Base-by-base conservation (phyloP, 2,888 invertebrate genomes). In the Pseudoips prasinana region DNA sequence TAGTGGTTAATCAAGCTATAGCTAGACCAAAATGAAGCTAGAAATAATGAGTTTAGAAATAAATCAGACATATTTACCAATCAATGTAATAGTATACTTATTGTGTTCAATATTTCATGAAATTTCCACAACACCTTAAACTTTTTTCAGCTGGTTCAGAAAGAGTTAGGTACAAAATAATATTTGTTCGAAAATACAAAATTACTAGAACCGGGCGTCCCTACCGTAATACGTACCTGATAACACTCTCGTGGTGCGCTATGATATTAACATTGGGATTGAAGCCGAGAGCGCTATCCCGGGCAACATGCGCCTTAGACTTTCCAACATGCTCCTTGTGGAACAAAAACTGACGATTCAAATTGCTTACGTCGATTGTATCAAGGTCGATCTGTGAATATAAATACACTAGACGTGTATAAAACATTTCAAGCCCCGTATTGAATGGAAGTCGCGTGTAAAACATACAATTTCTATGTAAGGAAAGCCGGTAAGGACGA, bases 271-370 rank as follows among this genome's bases (percentile, higher is more conserved):
- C 95, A 77, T 95, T 92, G 0, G 97, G 96, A 81, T 97, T 97
- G 67, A 97, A 97, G 56, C 91, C 91, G 9, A 96, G 83, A 1
- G 97, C 97, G 62, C 96, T 97, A 75, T 97, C 96, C 51, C 92
- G 92, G 0, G 98, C 98, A 10, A 98, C 96, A 57, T 94, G 90
- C 0, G 98, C 96, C 86, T 99, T 99, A 0, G 99, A 96, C 77
- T 97, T 97, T 1, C 98, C 98, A 42, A 99, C 98, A 90, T 99
- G 99, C 70, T 98, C 96, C 66, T 97, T 96, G 71, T 98, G 96
- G 70, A 99, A 99, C n/a, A 99, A 86, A 80, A 99, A 99, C 79
- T 99, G 99, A 22, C 99, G 92, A 82, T 99, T 99, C 51, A 99
- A 89, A 77, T 99, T 99, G 88, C 98, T 98, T 37, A 99, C 95